Percentiles rank a stretch among this genome's conserved stretches.
Evolutionary conservation across 1,140 invertebrate species (phyloP).

Genomic region (Oryctes rhinoceros): DNA sequence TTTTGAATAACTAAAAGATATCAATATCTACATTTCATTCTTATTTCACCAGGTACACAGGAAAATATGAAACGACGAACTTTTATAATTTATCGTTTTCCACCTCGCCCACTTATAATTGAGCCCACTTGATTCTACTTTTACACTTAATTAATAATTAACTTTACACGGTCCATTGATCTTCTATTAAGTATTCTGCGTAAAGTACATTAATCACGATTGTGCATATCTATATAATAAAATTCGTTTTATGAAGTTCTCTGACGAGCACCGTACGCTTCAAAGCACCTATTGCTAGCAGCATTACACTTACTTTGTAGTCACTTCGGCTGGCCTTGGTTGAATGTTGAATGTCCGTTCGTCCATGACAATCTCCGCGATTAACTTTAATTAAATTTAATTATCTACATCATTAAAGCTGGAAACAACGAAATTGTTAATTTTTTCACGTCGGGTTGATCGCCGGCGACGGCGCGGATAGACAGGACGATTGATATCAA

Average conservation of each 20-base stretch:
- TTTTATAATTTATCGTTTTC: slow-evolving; percentile 4
- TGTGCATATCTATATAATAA: background rate
- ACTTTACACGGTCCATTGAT: background rate
- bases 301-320: background rate
- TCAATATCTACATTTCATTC: background rate
- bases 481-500: background rate
- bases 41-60: background rate
- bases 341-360: background rate
- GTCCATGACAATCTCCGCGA: slow-evolving; percentile 30
- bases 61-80: background rate
- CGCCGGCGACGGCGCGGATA: background rate
- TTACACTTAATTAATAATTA: slow-evolving; percentile 12
- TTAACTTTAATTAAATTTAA: slow-evolving; percentile 38
- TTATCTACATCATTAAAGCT: slow-evolving; percentile 37
- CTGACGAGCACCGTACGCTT: background rate
- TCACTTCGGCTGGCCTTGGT: background rate
- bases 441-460: slow-evolving; percentile 24
- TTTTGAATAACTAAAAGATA: too few species aligned
- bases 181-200: slow-evolving; percentile 10
- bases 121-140: slow-evolving; percentile 9
- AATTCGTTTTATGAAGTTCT: background rate
- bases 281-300: background rate
- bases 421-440: slow-evolving; percentile 31
- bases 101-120: background rate
- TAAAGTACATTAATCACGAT: background rate